These are phyloP conservation scores for Chromis chromis DNA, from an alignment of 2,797 vertebrate genomes.

Conservation along the genomic window DNA sequence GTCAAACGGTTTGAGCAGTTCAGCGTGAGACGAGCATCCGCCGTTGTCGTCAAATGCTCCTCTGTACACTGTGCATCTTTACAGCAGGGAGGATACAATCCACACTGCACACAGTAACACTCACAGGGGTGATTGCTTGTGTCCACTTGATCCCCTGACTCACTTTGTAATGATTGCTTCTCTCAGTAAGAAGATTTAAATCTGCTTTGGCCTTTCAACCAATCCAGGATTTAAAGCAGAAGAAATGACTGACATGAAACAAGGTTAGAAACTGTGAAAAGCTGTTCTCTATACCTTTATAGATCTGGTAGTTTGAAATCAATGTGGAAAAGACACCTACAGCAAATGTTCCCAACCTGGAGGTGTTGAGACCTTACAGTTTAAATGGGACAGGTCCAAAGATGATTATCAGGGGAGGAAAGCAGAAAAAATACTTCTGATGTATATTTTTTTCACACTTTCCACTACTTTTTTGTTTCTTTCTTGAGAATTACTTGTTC, in stretches of 20 bases:
- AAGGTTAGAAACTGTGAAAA: constrained; percentile 18
- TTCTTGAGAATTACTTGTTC: constrained; percentile 16
- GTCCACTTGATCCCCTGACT: constrained; percentile 72
- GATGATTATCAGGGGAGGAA: neutral
- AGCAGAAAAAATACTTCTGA: neutral
- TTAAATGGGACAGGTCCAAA: neutral
- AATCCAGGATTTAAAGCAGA: constrained; percentile 69
- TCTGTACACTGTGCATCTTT: constrained; percentile 24
- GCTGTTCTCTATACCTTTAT: constrained; percentile 2
- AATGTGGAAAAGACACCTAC: neutral
- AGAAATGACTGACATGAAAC: constrained; percentile 49
- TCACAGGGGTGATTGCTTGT: constrained; percentile 54
- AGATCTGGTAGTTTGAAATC: neutral
- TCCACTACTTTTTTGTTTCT: neutral
- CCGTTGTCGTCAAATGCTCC: constrained; percentile 23
- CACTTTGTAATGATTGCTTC: constrained; percentile 79
- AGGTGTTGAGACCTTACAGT: neutral
- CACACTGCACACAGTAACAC: constrained; percentile 45
- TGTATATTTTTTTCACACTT: neutral
- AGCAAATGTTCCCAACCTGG: neutral
- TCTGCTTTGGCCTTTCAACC: constrained; percentile 57
- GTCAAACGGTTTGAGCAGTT: constrained; percentile 26
- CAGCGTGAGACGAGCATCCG: constrained; percentile 2
- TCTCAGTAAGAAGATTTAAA: constrained; percentile 78
- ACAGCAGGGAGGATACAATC: constrained; percentile 28